Evolutionary conservation across 2,113 vertebrate genomes (phyloP).

Genomic region (Australoheros scitulus): DNA sequence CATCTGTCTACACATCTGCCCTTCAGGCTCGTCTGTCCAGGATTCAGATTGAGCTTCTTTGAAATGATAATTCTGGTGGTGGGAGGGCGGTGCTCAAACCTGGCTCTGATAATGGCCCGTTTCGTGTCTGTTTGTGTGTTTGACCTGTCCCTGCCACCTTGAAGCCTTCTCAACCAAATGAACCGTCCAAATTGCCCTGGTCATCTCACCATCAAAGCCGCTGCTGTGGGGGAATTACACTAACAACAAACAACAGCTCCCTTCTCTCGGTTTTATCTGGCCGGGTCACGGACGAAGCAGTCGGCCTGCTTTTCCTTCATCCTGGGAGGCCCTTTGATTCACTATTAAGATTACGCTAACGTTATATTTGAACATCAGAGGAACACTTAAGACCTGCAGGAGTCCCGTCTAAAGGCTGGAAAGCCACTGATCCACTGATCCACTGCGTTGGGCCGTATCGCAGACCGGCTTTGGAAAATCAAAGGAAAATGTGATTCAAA

Average conservation of each 20-base stretch:
- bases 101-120: background rate
- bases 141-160: conserved; percentile 46
- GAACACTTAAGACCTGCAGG: background rate
- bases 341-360: conserved; percentile 67
- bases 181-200: conserved; percentile 78
- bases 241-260: conserved; percentile 79
- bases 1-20: conserved; percentile 22
- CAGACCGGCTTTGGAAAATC: conserved; percentile 45
- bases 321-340: conserved; percentile 74
- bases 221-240: conserved; percentile 33
- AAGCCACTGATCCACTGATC: conserved; percentile 40
- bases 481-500: conserved; percentile 57
- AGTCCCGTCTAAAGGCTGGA: background rate
- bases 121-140: background rate
- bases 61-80: background rate
- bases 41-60: background rate
- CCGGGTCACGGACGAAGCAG: conserved; percentile 72
- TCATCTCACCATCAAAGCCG: conserved; percentile 83
- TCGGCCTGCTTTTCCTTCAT: conserved; percentile 49
- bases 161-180: conserved; percentile 79
- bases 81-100: background rate
- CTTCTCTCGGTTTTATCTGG: conserved; percentile 68
- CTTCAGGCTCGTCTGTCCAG: background rate
- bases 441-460: conserved; percentile 35
- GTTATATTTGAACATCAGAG: conserved; percentile 49